A percentile compares a stretch with the other conserved stretches of the same genome.
Conservation (phyloP, 2,113 vertebrate genomes). For the Lepidothrix coronata region DNA sequence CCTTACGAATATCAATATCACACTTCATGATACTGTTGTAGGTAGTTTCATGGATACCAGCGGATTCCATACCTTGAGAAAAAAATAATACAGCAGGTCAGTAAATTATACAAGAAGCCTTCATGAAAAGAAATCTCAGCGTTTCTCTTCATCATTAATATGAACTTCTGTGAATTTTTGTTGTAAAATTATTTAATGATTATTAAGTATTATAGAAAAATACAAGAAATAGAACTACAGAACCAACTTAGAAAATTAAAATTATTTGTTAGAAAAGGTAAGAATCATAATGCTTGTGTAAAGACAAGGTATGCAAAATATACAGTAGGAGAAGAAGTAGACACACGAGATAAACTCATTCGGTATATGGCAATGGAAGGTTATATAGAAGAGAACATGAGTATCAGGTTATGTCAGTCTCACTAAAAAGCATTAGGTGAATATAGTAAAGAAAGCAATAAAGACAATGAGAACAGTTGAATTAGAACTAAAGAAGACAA, state of each 20-base stretch:
- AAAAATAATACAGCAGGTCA: neutral
- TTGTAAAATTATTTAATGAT: neutral
- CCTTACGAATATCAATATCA: conserved; percentile 93
- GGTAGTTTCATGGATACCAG: conserved; percentile 92
- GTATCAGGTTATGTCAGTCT: neutral
- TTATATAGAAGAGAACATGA: neutral
- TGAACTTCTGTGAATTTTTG: neutral
- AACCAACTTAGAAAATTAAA: neutral
- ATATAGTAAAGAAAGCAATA: neutral
- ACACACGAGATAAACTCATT: neutral
- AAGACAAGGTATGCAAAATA: neutral
- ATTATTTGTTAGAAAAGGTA: neutral
- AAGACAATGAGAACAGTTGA: neutral
- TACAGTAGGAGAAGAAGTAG: neutral
- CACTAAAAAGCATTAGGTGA: neutral
- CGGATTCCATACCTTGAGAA: conserved; percentile 89
- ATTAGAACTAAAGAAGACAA: neutral
- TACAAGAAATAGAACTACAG: neutral
- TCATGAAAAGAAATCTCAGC: neutral
- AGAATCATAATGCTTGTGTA: neutral
- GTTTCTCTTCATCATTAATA: neutral
- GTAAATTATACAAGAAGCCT: neutral
- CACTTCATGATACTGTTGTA: conserved; percentile 98
- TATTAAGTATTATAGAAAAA: neutral
- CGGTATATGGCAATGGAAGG: neutral